Evolutionary conservation across 2,797 vertebrate genomes (phyloP).

Genomic region (Clarias fuscus): DNA sequence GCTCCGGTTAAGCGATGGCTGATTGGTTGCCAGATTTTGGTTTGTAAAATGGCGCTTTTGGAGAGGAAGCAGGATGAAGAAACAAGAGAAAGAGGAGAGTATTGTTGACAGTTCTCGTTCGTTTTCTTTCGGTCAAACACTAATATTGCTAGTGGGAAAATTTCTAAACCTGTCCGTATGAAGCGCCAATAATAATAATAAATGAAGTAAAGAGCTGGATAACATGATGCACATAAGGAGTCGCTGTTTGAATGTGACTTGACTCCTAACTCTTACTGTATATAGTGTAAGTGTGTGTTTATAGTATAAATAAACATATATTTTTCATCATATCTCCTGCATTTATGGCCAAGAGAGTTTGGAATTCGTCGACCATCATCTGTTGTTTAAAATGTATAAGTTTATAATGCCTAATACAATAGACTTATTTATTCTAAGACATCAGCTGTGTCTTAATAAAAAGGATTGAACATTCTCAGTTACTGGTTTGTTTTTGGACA

Average conservation of each 20-base stretch:
- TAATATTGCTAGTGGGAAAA: background rate
- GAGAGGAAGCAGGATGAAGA: conserved; percentile 82
- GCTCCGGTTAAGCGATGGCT: conserved; percentile 49
- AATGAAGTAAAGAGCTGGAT: background rate
- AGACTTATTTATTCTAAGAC: background rate
- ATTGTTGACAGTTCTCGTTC: conserved; percentile 40
- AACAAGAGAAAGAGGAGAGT: conserved; percentile 52
- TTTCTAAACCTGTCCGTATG: too few species aligned
- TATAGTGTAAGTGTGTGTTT: background rate
- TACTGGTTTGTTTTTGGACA: background rate
- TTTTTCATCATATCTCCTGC: background rate
- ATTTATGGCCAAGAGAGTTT: background rate
- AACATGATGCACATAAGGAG: background rate
- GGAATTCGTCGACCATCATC: background rate
- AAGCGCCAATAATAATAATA: too few species aligned
- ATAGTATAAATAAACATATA: background rate
- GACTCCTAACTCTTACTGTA: background rate
- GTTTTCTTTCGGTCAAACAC: background rate
- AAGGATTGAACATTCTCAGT: background rate
- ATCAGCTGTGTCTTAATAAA: too few species aligned
- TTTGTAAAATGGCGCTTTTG: conserved; percentile 95
- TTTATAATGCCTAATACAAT: background rate
- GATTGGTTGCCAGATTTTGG: conserved; percentile 82
- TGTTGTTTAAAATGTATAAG: background rate
- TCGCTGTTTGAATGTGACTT: background rate